phyloP scores from a whole-genome alignment of 1,140 invertebrate genomes.

The Araneus ventricosus region DNA sequence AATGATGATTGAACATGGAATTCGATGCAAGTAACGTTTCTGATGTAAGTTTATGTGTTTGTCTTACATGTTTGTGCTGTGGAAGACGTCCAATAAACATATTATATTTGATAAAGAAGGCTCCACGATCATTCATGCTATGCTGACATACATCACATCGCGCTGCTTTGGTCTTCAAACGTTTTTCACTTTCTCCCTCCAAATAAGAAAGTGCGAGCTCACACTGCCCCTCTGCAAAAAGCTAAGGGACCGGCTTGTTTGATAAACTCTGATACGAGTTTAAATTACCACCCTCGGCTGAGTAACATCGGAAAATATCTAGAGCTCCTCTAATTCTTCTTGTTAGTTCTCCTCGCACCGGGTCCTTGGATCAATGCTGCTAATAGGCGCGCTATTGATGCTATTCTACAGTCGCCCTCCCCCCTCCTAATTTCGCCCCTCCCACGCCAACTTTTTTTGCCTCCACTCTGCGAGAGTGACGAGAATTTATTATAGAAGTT shows the following conservation, averaged over 20 bases:
- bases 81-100: no score
- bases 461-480: conserved; percentile 52
- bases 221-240: neutral
- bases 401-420: conserved; percentile 50
- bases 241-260: conserved; percentile 48
- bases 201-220: conserved; percentile 3
- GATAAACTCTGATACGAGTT: conserved; percentile 67
- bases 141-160: no score
- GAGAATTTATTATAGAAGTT: conserved; percentile 72
- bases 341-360: conserved; percentile 58
- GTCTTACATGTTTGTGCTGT: no score
- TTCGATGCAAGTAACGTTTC: no score
- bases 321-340: conserved; percentile 67
- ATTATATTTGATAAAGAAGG: no score
- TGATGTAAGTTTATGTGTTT: no score
- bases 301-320: conserved; percentile 66
- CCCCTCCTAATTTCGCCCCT: conserved; percentile 22
- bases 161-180: no score
- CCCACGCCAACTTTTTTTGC: conserved; percentile 35
- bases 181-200: neutral
- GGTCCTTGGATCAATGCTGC: conserved; percentile 61
- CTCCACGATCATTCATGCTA: no score
- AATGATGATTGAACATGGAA: no score
- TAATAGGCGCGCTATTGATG: conserved; percentile 72
- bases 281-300: conserved; percentile 66